These are phyloP conservation scores for Teleogryllus oceanicus DNA, from an alignment of 2,888 invertebrate species.

Conservation along the genomic window DNA sequence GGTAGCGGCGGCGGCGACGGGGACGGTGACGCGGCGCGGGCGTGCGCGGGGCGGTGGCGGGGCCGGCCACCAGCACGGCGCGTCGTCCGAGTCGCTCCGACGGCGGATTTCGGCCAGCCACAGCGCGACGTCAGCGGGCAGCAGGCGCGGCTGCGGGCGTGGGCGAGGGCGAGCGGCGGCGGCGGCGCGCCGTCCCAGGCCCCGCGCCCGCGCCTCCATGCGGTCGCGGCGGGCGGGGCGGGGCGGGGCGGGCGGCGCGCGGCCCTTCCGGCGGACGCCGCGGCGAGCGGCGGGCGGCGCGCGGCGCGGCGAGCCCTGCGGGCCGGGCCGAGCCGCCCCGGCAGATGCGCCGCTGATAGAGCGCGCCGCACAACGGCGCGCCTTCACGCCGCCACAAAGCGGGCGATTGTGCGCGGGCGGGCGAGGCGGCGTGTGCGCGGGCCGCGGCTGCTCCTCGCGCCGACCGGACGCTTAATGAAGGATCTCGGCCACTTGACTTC, in stretches of 20 bases:
- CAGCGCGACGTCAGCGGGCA: constrained; percentile 33
- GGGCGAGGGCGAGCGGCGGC: constrained; percentile 20
- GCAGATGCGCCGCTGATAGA: no score
- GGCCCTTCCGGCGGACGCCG: no score
- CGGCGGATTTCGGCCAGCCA: constrained; percentile 37
- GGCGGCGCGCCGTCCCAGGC: neutral
- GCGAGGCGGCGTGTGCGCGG: neutral
- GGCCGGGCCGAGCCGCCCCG: neutral
- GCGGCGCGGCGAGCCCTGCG: no score
- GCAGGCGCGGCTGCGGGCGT: constrained; percentile 20
- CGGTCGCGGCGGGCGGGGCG: no score
- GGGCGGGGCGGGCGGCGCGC: no score
- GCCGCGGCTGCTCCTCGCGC: neutral
- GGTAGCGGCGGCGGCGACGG: neutral
- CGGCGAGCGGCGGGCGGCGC: no score
- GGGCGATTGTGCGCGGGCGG: neutral
- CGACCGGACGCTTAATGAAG: neutral
- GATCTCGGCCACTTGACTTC: neutral
- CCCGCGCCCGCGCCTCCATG: no score
- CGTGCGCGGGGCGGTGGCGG: neutral
- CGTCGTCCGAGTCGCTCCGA: constrained; percentile 21
- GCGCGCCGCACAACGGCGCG: neutral
- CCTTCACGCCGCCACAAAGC: neutral
- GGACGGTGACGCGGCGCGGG: neutral
- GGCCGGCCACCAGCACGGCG: neutral